Percentiles rank a stretch among this genome's conserved stretches.
Evolutionary conservation across 2,113 vertebrate species (phyloP).

Genomic region (Bostrychus sinensis): DNA sequence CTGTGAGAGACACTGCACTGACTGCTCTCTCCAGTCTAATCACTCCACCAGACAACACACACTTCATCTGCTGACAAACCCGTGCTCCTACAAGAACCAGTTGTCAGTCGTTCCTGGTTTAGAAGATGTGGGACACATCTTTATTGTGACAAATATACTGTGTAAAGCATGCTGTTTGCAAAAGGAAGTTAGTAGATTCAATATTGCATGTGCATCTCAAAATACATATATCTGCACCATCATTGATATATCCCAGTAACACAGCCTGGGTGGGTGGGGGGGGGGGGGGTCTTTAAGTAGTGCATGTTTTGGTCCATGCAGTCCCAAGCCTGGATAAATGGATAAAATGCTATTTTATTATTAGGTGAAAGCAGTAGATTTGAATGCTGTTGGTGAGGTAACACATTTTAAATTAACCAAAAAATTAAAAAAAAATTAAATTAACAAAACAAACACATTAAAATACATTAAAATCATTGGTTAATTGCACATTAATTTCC

Average conservation of each 20-base stretch:
- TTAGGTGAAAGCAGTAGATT: too few relatives aligned
- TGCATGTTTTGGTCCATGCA: not conserved
- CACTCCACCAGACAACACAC: slow-evolving; percentile 50
- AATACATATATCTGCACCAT: too few relatives aligned
- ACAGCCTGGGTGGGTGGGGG: too few relatives aligned
- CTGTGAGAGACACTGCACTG: slow-evolving; percentile 56
- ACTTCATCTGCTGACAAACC: slow-evolving; percentile 52
- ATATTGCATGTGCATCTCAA: too few relatives aligned
- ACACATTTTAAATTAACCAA: too few relatives aligned
- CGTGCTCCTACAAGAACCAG: slow-evolving; percentile 47
- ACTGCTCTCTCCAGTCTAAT: slow-evolving; percentile 54
- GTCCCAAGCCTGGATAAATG: slow-evolving; percentile 8
- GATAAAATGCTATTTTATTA: too few relatives aligned
- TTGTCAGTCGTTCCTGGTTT: slow-evolving; percentile 48
- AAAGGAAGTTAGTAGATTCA: too few relatives aligned
- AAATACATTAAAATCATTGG: not conserved
- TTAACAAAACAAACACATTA: not conserved
- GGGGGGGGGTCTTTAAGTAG: not conserved
- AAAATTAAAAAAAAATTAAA: slow-evolving; percentile 1
- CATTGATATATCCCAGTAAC: too few relatives aligned
- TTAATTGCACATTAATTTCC: not conserved
- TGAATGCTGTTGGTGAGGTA: too few relatives aligned
- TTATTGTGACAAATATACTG: too few relatives aligned
- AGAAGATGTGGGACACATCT: slow-evolving; percentile 35
- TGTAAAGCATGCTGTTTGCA: too few relatives aligned